Evolutionary conservation across 2,888 invertebrate species (phyloP).

Genomic region (Athetis lepigone): DNA sequence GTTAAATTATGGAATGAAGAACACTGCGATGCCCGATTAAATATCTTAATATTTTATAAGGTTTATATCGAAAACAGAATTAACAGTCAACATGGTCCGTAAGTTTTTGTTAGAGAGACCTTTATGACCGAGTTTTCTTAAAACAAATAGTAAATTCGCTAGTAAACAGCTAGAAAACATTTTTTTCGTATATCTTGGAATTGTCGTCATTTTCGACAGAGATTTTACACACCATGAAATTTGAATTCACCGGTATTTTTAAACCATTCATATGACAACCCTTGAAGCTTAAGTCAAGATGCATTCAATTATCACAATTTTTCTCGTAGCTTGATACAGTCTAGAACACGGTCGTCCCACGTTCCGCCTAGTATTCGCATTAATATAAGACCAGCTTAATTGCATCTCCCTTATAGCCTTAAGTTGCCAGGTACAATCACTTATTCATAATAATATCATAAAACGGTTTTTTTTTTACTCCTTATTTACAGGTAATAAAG

Average conservation of each 20-base stretch:
- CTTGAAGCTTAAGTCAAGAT: no score
- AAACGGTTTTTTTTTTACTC: constrained; percentile 21
- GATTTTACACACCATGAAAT: no score
- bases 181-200: no score
- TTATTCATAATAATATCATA: constrained; percentile 12
- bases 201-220: no score
- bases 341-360: not conserved
- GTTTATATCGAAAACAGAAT: not conserved
- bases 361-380: no score
- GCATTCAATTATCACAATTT: no score
- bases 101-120: no score
- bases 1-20: constrained; percentile 48
- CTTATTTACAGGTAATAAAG: constrained; percentile 13
- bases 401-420: not conserved
- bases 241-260: no score
- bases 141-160: constrained; percentile 9
- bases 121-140: not conserved
- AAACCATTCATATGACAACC: no score
- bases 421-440: constrained; percentile 29
- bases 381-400: not conserved
- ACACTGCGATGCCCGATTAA: constrained; percentile 33
- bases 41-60: constrained; percentile 10
- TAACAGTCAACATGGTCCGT: constrained; percentile 7
- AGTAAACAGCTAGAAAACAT: not conserved
- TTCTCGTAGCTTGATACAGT: no score